Base-by-base conservation (phyloP, 2,888 invertebrate species). In the Muschampia plurimacula region DNA sequence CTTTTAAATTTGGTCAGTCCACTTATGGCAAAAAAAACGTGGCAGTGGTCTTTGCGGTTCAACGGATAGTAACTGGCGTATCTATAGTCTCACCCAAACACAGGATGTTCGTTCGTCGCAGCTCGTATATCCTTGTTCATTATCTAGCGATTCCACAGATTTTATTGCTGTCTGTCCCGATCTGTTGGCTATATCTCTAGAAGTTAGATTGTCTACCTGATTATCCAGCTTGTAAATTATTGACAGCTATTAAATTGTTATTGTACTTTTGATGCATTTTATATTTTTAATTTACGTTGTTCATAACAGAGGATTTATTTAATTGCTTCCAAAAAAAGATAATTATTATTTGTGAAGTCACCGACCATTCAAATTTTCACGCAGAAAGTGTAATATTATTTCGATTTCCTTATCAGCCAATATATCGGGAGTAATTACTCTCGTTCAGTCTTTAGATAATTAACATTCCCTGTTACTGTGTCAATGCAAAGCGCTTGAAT, bases 51-150 rank as follows among this genome's bases (percentile, higher is more conserved):
- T 28, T 22, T 15, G 57, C 57, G 28, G 57, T 28, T 7, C 36
- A 36, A 4, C 32, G 36, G 36, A n/a, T n/a, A 15, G 46, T 60
- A 57, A 70, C 10, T n/a, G 28, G 22, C 15, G 10, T 28, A 22
- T 39, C 71, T 71, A 41, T 71, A n/a, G n/a, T 28, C 66, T 39
- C 60, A 66, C 71, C 71, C 66, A 32, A 66, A 52, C 60, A 36
- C 60, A 71, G 60, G 71, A 71, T 71, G 66, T 60, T 66, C 46
- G 65, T 46, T 71, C 49, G 59, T 71, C 60, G 65, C 59, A 39
- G 78, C 78, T 77, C 78, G 80, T 84, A 86, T 86, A 88, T 87
- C 87, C 87, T 85, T 85, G 87, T 89, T 89, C 88, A 88, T 90
- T 91, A 92, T 88, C 87, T 81, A 84, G 78, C 74, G 80, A 82